These are phyloP conservation scores for Drosophila diplacantha DNA, from an alignment of 2,888 invertebrate genomes.

Conservation along the genomic window DNA sequence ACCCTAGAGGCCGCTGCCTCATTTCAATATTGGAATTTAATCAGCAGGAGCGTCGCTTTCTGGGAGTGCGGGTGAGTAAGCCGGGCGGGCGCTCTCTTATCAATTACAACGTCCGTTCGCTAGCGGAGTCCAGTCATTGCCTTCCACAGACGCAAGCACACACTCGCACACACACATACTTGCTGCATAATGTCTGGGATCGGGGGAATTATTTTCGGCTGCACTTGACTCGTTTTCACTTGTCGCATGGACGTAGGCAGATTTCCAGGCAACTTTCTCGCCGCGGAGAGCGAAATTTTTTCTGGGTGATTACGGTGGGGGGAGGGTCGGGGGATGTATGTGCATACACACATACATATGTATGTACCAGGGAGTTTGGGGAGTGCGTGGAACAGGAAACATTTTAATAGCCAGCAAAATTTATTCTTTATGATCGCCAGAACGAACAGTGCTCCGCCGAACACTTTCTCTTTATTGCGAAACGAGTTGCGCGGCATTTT, in stretches of 20 bases:
- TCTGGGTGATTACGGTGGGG: neutral
- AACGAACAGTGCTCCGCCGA: conserved; percentile 57
- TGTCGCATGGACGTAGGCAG: conserved; percentile 39
- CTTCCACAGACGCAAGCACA: conserved; percentile 11
- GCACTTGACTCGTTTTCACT: conserved; percentile 43
- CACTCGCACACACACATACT: neutral
- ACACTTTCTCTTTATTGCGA: conserved; percentile 75
- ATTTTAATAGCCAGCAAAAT: conserved; percentile 68
- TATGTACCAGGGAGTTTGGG: conserved; percentile 3
- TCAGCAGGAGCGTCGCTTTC: conserved; percentile 37
- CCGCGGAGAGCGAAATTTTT: conserved; percentile 35
- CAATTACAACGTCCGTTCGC: conserved; percentile 30
- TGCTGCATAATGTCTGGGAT: conserved; percentile 9
- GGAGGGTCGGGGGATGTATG: neutral
- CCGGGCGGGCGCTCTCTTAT: conserved; percentile 26
- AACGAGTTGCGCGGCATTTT: conserved; percentile 73
- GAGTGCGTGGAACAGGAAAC: conserved; percentile 67
- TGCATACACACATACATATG: too few relatives aligned
- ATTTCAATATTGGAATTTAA: conserved; percentile 47
- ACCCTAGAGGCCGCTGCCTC: conserved; percentile 3
- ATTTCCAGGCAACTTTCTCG: conserved; percentile 60
- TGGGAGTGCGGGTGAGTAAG: conserved; percentile 21
- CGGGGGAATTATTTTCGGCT: conserved; percentile 35
- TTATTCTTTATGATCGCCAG: conserved; percentile 75
- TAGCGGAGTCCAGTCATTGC: conserved; percentile 22